Conservation (phyloP, 2,797 vertebrate species). For the Crocidura indochinensis region DNA sequence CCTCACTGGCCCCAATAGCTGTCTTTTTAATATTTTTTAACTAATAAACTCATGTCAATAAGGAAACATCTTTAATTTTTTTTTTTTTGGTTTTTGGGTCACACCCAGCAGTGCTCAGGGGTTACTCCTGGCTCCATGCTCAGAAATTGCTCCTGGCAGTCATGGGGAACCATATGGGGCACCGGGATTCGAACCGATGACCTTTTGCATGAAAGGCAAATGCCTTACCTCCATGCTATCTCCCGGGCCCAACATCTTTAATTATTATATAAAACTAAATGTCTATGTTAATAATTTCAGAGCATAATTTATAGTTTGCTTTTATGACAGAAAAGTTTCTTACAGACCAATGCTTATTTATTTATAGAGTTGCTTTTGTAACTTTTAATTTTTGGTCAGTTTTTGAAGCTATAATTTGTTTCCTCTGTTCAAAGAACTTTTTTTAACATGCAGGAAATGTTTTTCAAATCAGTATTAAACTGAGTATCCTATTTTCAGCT, state of each 20-base stretch:
- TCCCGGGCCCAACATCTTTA: too few species aligned
- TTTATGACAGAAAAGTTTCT: not conserved
- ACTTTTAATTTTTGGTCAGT: conserved; percentile 43
- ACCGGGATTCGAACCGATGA: too few species aligned
- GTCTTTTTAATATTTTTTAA: conserved; percentile 47
- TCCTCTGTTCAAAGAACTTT: conserved; percentile 61
- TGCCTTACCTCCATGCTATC: too few species aligned
- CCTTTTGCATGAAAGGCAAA: too few species aligned
- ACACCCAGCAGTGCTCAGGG: too few species aligned
- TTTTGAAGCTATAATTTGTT: conserved; percentile 50
- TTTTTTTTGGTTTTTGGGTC: too few species aligned
- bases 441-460: not conserved
- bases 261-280: conserved; percentile 12
- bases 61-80: conserved; percentile 28
- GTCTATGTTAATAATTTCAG: not conserved
- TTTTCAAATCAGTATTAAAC: not conserved
- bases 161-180: too few species aligned
- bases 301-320: not conserved
- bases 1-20: too few species aligned
- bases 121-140: too few species aligned
- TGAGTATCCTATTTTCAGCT: conserved; percentile 37
- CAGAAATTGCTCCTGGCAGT: too few species aligned
- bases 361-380: not conserved
- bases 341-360: not conserved
- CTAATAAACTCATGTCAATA: conserved; percentile 23